A percentile compares a stretch with the other conserved stretches of the same genome.
Evolutionary conservation across 2,113 vertebrate genomes (phyloP).

Genomic region (Perca schrenkii): DNA sequence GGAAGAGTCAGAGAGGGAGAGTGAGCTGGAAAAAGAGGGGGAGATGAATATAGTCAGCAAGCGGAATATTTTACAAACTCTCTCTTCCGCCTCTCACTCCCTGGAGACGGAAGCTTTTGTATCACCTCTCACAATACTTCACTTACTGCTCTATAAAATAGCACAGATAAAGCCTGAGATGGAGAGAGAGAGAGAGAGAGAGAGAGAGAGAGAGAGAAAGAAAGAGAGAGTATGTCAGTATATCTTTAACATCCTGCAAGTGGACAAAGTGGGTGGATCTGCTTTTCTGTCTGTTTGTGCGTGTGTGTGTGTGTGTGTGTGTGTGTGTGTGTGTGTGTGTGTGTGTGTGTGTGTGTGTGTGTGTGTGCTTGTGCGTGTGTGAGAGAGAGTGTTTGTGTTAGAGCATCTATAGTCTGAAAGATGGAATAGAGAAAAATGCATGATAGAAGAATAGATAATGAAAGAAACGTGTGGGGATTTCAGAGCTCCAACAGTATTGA

Average conservation of each 20-base stretch:
- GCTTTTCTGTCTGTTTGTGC: constrained; percentile 8
- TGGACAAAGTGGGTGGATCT: constrained; percentile 44
- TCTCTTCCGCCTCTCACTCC: constrained; percentile 29
- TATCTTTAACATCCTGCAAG: constrained; percentile 39
- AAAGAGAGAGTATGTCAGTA: constrained; percentile 3
- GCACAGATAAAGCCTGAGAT: constrained; percentile 50
- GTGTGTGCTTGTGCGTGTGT: too few species aligned
- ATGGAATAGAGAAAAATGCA: constrained; percentile 1
- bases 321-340: constrained; percentile 1
- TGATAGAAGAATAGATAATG: neutral
- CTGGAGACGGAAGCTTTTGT: constrained; percentile 62
- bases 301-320: too few species aligned
- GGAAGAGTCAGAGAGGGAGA: constrained; percentile 28
- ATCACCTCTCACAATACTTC: constrained; percentile 61
- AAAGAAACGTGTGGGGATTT: constrained; percentile 1
- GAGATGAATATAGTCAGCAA: constrained; percentile 45
- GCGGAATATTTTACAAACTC: constrained; percentile 51
- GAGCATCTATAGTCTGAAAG: neutral
- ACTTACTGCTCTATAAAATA: constrained; percentile 61
- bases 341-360: too few species aligned
- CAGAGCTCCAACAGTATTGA: neutral
- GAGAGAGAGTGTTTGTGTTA: neutral
- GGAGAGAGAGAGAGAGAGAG: neutral
- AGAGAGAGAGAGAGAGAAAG: neutral
- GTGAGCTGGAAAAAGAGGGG: neutral